Evolutionary conservation across 2,888 invertebrate genomes (phyloP), one percentile per base, ranked within the genome.

Genomic region (Drosophila mulleri): DNA sequence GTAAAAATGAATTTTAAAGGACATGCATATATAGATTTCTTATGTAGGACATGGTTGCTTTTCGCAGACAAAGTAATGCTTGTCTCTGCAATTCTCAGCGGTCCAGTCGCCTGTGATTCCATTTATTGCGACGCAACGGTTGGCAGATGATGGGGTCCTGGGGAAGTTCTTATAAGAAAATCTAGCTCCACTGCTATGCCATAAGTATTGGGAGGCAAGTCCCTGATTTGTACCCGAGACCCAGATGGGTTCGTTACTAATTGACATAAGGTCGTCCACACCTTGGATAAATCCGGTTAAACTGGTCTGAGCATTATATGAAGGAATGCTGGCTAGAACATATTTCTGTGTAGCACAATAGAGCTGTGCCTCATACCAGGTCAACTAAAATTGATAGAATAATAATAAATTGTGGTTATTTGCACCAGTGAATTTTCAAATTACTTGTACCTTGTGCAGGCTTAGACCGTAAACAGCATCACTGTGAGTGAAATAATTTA

Each of bases 1-100:
- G 11, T 35, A 52, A 8, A 20, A 8, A 35, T 4, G 26, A 16
- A 47, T 42, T 11, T 42, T 4, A 18, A 4, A 18, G 0, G 0
- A 18, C 29, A 9, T 29, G 29, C 8, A 8, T 8, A 9, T 29
- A 29, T 29, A 8, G 8, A 29, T 2, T 29, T 29, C 1, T 29
- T 29, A 29, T 29, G 1, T 0, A 8, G 8, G 0, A 6, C 48
- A 50, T 18, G 29, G 18, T 12, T 18, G 35, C 3, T 9, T n/a
- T 53, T 67, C 59, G 18, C 89, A 89, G 7, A 89, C 67, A 20
- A 76, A 83, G 70, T 78, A 82, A 18, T 44, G 50, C 39, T 39
- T 20, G 0, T 20, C 39, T 9, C 42, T 60, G 26, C 82, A 80
- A 23, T 35, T 41, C 0, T 53, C 44, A 45, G 66, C 72, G 9